Conservation (phyloP, 2,888 invertebrate genomes). For the Ectemnius continuus region DNA sequence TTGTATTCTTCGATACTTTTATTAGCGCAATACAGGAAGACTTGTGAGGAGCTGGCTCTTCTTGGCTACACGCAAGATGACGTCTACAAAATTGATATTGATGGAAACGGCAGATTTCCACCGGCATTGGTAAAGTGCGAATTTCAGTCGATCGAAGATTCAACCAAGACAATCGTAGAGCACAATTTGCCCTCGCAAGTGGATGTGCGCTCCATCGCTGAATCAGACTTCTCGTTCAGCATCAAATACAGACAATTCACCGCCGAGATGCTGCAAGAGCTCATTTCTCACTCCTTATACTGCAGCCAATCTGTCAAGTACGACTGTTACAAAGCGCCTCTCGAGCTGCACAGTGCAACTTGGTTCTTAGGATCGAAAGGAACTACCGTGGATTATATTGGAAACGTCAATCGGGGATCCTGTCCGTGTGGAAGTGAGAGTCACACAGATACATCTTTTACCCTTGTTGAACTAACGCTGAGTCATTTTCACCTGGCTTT, state of each 20-base stretch:
- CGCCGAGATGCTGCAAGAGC: slow-evolving; percentile 93
- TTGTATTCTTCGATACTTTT: slow-evolving; percentile 6
- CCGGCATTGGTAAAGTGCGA: slow-evolving; percentile 95
- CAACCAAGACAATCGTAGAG: slow-evolving; percentile 92
- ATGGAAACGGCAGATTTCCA: slow-evolving; percentile 94
- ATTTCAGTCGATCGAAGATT: slow-evolving; percentile 91
- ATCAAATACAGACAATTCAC: slow-evolving; percentile 94
- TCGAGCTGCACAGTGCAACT: slow-evolving; percentile 91
- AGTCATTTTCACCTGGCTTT: not conserved
- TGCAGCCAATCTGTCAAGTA: slow-evolving; percentile 94
- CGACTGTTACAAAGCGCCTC: slow-evolving; percentile 92
- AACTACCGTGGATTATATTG: slow-evolving; percentile 90
- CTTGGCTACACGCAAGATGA: slow-evolving; percentile 93
- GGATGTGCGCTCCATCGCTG: slow-evolving; percentile 88
- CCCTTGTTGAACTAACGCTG: too few species aligned
- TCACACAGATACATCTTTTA: too few species aligned
- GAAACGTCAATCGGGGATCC: slow-evolving; percentile 84
- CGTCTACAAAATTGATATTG: slow-evolving; percentile 95
- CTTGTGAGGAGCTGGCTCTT: slow-evolving; percentile 94
- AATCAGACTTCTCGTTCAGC: slow-evolving; percentile 90
- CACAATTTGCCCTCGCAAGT: slow-evolving; percentile 95
- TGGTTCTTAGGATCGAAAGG: slow-evolving; percentile 92
- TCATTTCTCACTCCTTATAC: slow-evolving; percentile 92
- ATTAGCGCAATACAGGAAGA: slow-evolving; percentile 90
- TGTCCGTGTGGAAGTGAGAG: slow-evolving; percentile 80